Conservation (phyloP, 1,140 invertebrate species). For the Dryas iulia region DNA sequence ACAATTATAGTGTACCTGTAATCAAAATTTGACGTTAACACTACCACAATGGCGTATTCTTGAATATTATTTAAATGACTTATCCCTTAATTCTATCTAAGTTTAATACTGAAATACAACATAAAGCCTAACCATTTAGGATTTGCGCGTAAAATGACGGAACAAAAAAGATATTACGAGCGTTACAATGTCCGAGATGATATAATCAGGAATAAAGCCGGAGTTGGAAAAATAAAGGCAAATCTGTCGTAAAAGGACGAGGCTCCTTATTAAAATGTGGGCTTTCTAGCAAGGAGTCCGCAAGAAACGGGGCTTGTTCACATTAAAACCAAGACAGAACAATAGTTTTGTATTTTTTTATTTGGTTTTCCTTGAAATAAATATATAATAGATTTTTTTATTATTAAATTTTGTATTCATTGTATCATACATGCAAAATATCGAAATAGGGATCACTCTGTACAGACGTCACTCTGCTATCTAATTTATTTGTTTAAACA, state of each 20-base stretch:
- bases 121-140: constrained; percentile 29
- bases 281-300: constrained; percentile 9
- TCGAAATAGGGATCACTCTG: no score
- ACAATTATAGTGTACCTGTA: no score
- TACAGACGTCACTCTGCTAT: no score
- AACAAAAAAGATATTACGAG: constrained; percentile 27
- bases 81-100: not conserved
- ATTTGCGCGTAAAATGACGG: constrained; percentile 23
- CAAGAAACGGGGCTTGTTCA: constrained; percentile 11
- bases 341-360: no score
- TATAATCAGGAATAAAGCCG: constrained; percentile 35
- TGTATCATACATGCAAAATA: no score
- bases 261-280: constrained; percentile 38
- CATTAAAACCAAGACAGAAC: constrained; percentile 19
- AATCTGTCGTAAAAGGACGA: constrained; percentile 37
- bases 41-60: no score
- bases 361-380: not conserved
- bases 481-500: no score
- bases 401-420: no score
- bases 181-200: constrained; percentile 27
- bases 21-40: no score
- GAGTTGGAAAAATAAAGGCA: constrained; percentile 31
- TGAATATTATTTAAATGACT: no score
- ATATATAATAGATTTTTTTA: no score
- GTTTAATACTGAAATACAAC: constrained; percentile 11